Conservation (phyloP, 2,113 vertebrate species). For the Poeciliopsis retropinna region DNA sequence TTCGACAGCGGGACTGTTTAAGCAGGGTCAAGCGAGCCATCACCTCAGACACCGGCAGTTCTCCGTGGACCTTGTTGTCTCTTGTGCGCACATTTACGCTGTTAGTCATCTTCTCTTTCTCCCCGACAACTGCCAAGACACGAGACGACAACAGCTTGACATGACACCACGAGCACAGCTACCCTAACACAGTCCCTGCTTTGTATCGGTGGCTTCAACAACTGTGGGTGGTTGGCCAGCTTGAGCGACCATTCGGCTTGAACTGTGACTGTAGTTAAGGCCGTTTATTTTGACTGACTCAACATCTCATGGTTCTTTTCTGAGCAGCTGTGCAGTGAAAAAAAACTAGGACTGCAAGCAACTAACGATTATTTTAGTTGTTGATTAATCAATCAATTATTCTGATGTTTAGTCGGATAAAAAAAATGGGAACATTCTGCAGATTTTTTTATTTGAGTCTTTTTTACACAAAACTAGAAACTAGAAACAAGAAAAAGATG, state of each 20-base stretch:
- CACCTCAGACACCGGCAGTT: slow-evolving; percentile 81
- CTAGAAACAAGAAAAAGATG: too few relatives aligned
- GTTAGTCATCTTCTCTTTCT: slow-evolving; percentile 88
- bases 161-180: slow-evolving; percentile 43
- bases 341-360: too few relatives aligned
- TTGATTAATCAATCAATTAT: too few relatives aligned
- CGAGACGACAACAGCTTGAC: slow-evolving; percentile 48
- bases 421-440: too few relatives aligned
- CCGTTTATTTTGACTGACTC: slow-evolving; percentile 17
- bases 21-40: slow-evolving; percentile 86
- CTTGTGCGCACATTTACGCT: slow-evolving; percentile 90
- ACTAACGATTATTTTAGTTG: too few relatives aligned
- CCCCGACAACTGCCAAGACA: slow-evolving; percentile 90
- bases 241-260: slow-evolving; percentile 25
- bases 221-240: slow-evolving; percentile 31
- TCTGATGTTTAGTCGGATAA: too few relatives aligned
- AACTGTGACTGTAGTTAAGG: slow-evolving; percentile 1
- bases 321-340: not conserved
- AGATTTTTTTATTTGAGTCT: too few relatives aligned
- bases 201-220: slow-evolving; percentile 16
- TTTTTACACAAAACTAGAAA: too few relatives aligned
- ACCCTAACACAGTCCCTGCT: slow-evolving; percentile 41
- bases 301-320: not conserved
- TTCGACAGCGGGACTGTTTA: slow-evolving; percentile 78
- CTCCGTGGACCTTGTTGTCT: slow-evolving; percentile 94